These are phyloP conservation scores for Nyctalus aviator DNA, from an alignment of 2,797 vertebrate species.

Conservation along the genomic window DNA sequence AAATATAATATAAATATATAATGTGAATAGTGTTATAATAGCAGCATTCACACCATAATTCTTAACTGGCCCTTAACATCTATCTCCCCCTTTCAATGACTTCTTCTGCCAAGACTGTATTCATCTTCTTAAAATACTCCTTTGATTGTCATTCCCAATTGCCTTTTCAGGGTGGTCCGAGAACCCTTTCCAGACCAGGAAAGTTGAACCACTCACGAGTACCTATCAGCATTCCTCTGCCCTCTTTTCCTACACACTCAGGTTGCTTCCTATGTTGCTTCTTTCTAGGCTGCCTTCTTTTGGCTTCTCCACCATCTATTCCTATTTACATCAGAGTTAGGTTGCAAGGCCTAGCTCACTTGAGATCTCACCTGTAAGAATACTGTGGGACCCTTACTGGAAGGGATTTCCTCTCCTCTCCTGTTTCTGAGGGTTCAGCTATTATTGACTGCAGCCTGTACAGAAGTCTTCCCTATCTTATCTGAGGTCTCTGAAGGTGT, in stretches of 20 bases:
- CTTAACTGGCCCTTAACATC: not conserved
- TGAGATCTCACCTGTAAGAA: not conserved
- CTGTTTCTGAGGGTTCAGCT: not conserved
- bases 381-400: not conserved
- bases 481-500: not conserved
- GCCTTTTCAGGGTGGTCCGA: not conserved
- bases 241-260: not conserved
- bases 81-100: not conserved
- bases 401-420: not conserved
- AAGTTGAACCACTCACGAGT: not conserved
- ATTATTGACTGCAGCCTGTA: not conserved
- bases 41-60: not conserved
- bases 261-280: not conserved
- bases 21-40: not conserved
- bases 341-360: not conserved
- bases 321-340: not conserved
- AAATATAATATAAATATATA: not conserved
- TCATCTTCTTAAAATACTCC: not conserved
- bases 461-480: not conserved
- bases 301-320: not conserved
- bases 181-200: not conserved
- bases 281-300: not conserved
- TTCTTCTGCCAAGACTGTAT: not conserved
- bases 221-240: not conserved
- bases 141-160: not conserved